Evolutionary conservation across 2,888 invertebrate genomes (phyloP), one percentile per base, ranked within the genome.

Genomic region (Cryptophagus acutangulus): DNA sequence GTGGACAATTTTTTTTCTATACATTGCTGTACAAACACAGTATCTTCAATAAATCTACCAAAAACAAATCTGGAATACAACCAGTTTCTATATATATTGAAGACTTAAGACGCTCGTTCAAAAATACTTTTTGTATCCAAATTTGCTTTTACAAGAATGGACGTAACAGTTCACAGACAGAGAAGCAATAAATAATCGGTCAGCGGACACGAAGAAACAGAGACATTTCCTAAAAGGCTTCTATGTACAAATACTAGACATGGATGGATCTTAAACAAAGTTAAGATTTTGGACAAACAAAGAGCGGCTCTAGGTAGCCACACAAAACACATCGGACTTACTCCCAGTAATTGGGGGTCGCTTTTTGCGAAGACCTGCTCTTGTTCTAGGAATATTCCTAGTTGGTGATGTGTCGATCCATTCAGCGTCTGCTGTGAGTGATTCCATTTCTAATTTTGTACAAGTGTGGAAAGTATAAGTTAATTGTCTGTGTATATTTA

Each of bases 311-410:
- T 42, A 47, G 43, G n/a, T n/a, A 44, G 43, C 39, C 47, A 49
- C 44, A 44, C 38, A 15, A 31, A n/a, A n/a, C n/a, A n/a, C 9
- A 8, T 12, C 12, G 10, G 52, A 62, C 63, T 63, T 65, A 65
- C 65, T 61, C 54, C 61, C 63, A n/a, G n/a, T n/a, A n/a, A n/a
- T n/a, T 38, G 49, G 48, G 33, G 45, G 50, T 26, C 51, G 50
- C 40, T 55, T 58, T 52, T 55, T 56, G 36, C 58, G 50, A 12
- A 53, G 47, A 30, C 37, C 38, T n/a, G 52, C 49, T 45, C 51
- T 49, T 14, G 48, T 37, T 38, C 43, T 39, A 34, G 51, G 54
- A 33, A 45, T 45, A 35, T 48, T 45, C n/a, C 18, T 15, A 39
- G 40, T 40, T 26, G 36, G 38, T 17, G 38, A 14, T 12, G 46